Base-by-base conservation (phyloP, 2,888 invertebrate species). In the Mesorhabditis sp. region DNA sequence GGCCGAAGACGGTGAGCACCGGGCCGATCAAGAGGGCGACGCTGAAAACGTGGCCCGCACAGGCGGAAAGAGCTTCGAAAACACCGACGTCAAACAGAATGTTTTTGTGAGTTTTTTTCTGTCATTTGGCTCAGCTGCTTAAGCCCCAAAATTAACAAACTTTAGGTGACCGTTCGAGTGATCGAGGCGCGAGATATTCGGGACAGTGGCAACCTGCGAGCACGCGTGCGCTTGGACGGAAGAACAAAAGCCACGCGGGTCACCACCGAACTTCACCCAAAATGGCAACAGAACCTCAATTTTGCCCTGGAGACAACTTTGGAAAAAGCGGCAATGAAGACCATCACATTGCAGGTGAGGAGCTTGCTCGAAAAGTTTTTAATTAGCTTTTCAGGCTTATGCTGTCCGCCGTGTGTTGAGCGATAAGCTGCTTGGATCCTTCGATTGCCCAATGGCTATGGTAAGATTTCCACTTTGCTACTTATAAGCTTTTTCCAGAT, bases 121-220 rank as follows among this genome's bases (percentile, higher is more conserved):
- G 28, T 28, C 28, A 28, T 28, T 28, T 28, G 28, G 28, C 28
- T 28, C 28, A 2, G 28, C 28, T 28, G 28, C 28, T 28, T 28
- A 28, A 28, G 28, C 28, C 28, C 28, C 28, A 28, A 28, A 28
- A 28, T 28, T 28, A 28, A 28, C 28, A 28, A 28, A 28, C 28
- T 72, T n/a, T 5, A 74, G 74, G 68, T 74, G 7, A 68, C 77
- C 28, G 67, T 80, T 6, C 66, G 80, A 41, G 65, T 77, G 4
- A 80, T 80, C 67, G 76, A 78, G 45, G 78, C 76, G 28, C 72
- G 76, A 10, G 78, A 80, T 67, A 70, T 80, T 50, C 58, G 58
- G 42, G 66, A 70, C 45, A 50, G 72, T 67, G 63, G 43, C 58
- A 50, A 50, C n/a, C 58, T 50, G n/a, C 58, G 66, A 4, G 69